Percentiles rank a stretch among this genome's conserved stretches.
phyloP scores from a whole-genome alignment of 2,113 vertebrate species.

The Cynopterus brachyotis region DNA sequence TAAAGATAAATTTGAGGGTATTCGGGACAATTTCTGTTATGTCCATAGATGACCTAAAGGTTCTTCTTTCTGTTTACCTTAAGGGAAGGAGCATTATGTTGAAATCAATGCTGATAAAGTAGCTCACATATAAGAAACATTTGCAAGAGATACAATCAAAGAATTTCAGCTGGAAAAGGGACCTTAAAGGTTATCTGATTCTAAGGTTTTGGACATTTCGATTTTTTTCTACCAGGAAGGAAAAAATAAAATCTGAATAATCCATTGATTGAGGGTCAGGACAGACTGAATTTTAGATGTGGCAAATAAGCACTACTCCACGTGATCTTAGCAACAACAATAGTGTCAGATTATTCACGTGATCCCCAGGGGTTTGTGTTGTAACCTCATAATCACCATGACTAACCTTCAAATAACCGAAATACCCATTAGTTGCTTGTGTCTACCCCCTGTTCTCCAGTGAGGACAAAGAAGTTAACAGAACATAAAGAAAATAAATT shows the following conservation, averaged over 20 bases:
- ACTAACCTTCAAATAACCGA: background rate
- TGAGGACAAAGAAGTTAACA: background rate
- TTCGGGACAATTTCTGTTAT: constrained; percentile 65
- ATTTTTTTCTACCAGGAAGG: constrained; percentile 22
- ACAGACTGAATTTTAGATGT: background rate
- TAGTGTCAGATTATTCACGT: background rate
- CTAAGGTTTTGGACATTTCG: background rate
- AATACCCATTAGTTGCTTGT: background rate
- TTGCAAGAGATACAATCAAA: background rate
- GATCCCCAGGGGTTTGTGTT: background rate
- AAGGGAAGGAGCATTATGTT: background rate
- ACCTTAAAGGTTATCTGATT: background rate
- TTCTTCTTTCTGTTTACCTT: constrained; percentile 30
- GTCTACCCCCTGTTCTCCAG: background rate
- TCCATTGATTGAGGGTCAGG: background rate
- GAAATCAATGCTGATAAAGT: background rate
- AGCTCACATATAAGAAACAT: background rate
- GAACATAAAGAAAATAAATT: background rate
- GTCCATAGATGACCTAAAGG: constrained; percentile 47
- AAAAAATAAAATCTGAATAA: background rate
- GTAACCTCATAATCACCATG: background rate
- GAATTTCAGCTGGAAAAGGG: background rate
- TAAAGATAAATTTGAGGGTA: constrained; percentile 66
- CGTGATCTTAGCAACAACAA: background rate
- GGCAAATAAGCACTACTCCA: rapidly evolving